These are phyloP conservation scores for Helarctos malayanus DNA, from an alignment of 2,797 vertebrate species.

Conservation along the genomic window DNA sequence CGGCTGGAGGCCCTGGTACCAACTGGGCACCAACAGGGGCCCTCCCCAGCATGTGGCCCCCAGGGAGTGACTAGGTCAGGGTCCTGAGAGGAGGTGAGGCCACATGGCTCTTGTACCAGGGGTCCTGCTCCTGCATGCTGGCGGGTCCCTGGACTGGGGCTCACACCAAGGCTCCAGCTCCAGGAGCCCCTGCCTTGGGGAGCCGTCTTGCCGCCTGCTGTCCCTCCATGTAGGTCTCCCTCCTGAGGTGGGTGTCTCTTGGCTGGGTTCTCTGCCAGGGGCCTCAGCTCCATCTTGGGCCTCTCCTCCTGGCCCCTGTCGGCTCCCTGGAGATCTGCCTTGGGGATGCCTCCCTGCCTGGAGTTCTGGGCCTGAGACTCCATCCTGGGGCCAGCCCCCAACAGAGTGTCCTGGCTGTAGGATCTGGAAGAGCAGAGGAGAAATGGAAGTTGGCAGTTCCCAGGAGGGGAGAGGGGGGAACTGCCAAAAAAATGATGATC, in stretches of 20 bases:
- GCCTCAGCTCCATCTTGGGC: not conserved
- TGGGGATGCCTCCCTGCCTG: not conserved
- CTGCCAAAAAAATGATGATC: not conserved
- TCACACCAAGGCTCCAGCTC: not conserved
- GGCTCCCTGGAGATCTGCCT: not conserved
- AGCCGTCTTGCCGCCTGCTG: fast-evolving
- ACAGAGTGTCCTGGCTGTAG: not conserved
- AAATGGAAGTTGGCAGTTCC: not conserved
- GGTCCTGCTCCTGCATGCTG: not conserved
- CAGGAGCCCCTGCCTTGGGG: fast-evolving
- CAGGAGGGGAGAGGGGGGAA: not conserved
- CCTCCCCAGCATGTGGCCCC: not conserved
- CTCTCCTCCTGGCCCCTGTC: not conserved
- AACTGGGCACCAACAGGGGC: too few species aligned
- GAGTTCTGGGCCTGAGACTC: not conserved
- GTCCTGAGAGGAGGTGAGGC: not conserved
- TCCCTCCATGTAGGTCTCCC: too few species aligned
- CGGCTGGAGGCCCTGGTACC: too few species aligned
- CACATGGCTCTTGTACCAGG: not conserved
- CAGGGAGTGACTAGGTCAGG: not conserved
- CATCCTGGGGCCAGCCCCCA: not conserved
- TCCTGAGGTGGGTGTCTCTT: not conserved
- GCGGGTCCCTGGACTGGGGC: fast-evolving
- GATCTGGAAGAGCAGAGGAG: slow-evolving; percentile 19
- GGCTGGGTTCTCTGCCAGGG: not conserved